Evolutionary conservation across 2,113 vertebrate species (phyloP).

Genomic region (Muscicapa adusta): DNA sequence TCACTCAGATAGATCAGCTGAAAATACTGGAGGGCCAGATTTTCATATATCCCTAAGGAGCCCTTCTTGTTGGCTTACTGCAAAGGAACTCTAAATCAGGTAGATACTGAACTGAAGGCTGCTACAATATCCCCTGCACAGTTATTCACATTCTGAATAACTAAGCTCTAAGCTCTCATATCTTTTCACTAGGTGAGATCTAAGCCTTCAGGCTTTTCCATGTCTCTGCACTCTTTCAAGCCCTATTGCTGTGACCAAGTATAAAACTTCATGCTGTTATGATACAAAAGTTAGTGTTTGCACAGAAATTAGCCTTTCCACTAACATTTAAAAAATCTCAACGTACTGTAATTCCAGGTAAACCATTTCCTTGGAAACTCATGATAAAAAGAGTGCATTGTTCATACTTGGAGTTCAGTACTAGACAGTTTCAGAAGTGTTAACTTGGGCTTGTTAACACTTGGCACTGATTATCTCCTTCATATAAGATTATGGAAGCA

Average conservation of each 20-base stretch:
- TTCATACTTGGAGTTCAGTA: not conserved
- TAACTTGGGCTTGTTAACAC: not conserved
- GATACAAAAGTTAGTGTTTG: not conserved
- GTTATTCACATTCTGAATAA: not conserved
- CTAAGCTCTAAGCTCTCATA: not conserved
- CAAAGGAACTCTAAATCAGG: not conserved
- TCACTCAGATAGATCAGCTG: not conserved
- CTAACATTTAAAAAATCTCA: not conserved
- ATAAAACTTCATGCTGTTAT: not conserved
- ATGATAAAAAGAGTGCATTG: not conserved
- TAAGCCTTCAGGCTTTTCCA: slow-evolving; percentile 1
- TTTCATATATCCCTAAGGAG: not conserved
- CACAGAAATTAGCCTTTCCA: not conserved
- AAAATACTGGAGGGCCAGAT: not conserved
- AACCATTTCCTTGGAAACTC: not conserved
- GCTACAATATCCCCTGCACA: not conserved
- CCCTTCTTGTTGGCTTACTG: not conserved
- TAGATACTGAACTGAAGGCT: not conserved
- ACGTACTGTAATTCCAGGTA: not conserved
- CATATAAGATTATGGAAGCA: not conserved
- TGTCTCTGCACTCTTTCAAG: not conserved
- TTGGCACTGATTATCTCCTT: not conserved
- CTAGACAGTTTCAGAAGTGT: not conserved
- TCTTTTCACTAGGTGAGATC: not conserved
- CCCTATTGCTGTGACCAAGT: not conserved